phyloP scores from a whole-genome alignment of 2,113 vertebrate species.

The Chamaea fasciata region DNA sequence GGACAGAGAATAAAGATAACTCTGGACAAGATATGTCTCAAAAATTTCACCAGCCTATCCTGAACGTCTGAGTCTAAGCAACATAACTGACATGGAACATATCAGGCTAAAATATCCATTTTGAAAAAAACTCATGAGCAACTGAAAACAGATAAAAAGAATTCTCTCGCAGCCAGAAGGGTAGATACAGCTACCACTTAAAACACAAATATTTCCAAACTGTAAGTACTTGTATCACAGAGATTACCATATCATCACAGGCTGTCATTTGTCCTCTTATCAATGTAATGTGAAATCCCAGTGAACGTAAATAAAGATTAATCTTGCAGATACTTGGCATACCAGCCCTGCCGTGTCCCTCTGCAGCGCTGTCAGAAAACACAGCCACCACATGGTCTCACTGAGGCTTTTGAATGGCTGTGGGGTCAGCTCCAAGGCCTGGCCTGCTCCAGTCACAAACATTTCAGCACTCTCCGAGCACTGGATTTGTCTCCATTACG shows the following conservation, averaged over 20 bases:
- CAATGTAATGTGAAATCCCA: not conserved
- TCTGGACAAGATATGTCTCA: not conserved
- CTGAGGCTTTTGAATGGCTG: not conserved
- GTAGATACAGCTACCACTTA: not conserved
- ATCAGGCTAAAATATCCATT: not conserved
- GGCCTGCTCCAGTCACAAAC: not conserved
- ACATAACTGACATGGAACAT: not conserved
- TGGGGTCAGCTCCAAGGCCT: not conserved
- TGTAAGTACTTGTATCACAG: not conserved
- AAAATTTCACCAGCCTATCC: not conserved
- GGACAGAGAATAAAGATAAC: not conserved
- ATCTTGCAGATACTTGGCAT: not conserved
- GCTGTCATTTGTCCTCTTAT: slow-evolving; percentile 13
- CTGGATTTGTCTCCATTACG: not conserved
- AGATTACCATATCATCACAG: slow-evolving; percentile 20
- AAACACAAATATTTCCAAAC: not conserved
- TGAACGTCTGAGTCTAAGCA: not conserved
- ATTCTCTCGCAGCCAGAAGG: not conserved
- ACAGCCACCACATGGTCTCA: not conserved
- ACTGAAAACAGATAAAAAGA: slow-evolving; percentile 6
- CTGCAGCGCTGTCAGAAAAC: not conserved
- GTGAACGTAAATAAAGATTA: not conserved
- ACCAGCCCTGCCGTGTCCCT: not conserved
- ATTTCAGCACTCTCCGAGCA: not conserved
- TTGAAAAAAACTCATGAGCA: not conserved